Evolutionary conservation across 2,113 vertebrate genomes (phyloP).

Genomic region (Tachysurus fulvidraco): DNA sequence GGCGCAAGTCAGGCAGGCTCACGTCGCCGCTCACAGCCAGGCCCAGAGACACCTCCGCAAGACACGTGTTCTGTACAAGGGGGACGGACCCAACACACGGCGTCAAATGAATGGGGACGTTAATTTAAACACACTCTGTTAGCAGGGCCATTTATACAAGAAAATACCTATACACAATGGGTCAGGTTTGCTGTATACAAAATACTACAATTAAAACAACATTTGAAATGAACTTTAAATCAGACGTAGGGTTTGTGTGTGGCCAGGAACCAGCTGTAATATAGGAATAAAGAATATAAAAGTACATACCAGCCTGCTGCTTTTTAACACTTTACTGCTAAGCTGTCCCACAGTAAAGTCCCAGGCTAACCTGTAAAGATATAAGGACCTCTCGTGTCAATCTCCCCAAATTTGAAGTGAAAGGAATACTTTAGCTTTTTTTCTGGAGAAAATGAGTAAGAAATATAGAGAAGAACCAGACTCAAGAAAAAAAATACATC

Average conservation of each 20-base stretch:
- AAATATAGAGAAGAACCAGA: not conserved
- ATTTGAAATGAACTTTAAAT: not conserved
- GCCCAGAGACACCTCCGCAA: slow-evolving; percentile 87
- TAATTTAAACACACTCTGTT: not conserved
- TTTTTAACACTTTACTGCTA: slow-evolving; percentile 94
- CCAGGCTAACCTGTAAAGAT: slow-evolving; percentile 75
- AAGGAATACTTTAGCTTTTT: not conserved
- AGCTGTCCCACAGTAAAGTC: slow-evolving; percentile 85
- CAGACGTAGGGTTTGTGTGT: not conserved
- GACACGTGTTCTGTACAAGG: slow-evolving; percentile 80
- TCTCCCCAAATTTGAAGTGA: not conserved
- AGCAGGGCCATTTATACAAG: not conserved
- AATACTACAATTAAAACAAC: not conserved
- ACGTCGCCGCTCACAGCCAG: slow-evolving; percentile 83
- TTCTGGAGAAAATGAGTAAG: not conserved
- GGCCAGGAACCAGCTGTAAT: not conserved
- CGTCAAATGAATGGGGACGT: not conserved
- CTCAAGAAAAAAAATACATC: too few relatives aligned
- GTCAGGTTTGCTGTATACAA: not conserved
- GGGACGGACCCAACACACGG: not conserved
- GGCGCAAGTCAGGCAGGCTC: slow-evolving; percentile 72
- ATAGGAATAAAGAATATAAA: not conserved
- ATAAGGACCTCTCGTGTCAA: not conserved
- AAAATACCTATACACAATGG: not conserved
- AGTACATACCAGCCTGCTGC: slow-evolving; percentile 86